Evolutionary conservation across 2,797 vertebrate species (phyloP).

Genomic region (Agapornis canus): DNA sequence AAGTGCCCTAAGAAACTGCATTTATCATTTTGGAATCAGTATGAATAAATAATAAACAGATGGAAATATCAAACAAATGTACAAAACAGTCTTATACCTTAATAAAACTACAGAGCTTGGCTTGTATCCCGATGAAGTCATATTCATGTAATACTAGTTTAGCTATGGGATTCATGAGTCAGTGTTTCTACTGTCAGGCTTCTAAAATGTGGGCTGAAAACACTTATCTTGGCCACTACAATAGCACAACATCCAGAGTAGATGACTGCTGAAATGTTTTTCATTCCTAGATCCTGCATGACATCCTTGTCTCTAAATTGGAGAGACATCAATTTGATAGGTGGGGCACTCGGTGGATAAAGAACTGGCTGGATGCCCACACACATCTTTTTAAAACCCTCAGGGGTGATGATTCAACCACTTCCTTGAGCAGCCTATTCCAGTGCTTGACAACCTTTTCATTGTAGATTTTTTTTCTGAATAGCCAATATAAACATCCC

Average conservation of each 20-base stretch:
- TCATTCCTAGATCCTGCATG: neutral
- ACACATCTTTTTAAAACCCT: neutral
- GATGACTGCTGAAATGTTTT: neutral
- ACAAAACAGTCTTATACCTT: neutral
- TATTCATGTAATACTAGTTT: neutral
- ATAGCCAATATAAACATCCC: neutral
- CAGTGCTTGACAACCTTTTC: neutral
- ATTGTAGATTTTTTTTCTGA: neutral
- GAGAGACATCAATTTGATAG: too few relatives aligned
- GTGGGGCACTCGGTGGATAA: too few relatives aligned
- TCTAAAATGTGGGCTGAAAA: conserved; percentile 34
- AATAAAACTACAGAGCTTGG: neutral
- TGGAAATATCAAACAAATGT: neutral
- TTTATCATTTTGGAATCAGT: neutral
- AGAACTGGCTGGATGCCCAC: too few relatives aligned
- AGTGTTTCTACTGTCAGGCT: conserved; percentile 53
- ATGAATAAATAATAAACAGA: neutral
- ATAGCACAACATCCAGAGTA: neutral
- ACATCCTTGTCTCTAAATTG: too few relatives aligned
- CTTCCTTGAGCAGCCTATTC: neutral
- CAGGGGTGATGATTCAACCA: neutral
- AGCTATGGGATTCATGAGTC: conserved; percentile 27
- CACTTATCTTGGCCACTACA: neutral
- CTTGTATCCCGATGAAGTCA: neutral
- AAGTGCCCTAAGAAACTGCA: neutral